Evolutionary conservation across 2,797 vertebrate genomes (phyloP), one percentile per base, ranked within the genome.

Genomic region (Apogon talboti): DNA sequence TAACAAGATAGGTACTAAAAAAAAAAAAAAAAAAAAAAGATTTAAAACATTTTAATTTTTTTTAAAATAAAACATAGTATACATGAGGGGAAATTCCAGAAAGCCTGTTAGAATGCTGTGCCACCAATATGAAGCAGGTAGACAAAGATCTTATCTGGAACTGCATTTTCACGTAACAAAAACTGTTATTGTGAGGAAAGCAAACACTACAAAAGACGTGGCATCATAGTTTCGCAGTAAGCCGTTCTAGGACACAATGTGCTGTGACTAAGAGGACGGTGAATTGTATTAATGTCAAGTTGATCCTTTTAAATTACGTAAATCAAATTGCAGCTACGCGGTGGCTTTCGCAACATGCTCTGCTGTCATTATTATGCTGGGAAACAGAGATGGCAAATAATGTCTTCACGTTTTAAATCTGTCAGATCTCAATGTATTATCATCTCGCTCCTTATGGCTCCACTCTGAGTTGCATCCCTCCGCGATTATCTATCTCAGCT

Each of bases 391-490:
- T 42, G 61, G 74, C 46, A 79, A 79, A 80, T 65, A 68, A 78
- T 69, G 75, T 62, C 59, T 69, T 55, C 6, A 11, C 14, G 5
- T 70, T 78, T 69, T 61, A 58, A 78, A 83, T 80, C 67, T 66
- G 78, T 86, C 81, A 85, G 24, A 79, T 80, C 75, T 76, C 42
- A 61, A 79, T 83, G 83, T 76, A 80, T 87, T 83, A 86, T 87
- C 4, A 64, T 82, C 79, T 75, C 59, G 62, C 58, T 85, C 78
- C 82, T 76, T 71, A 73, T 66, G 75, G 80, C 65, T 54, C 62
- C 62, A 46, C 66, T 85, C 58, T 6, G 24, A 48, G 59, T 54
- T 30, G 65, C 69, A 35, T 77, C 73, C 67, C 66, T 0, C 15
- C 14, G 61, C 3, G 57, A 72, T 79, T 74, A 85, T 86, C 62